A percentile compares a stretch with the other conserved stretches of the same genome.
Conservation (phyloP, 2,113 vertebrate genomes). For the Clarias macrocephalus region DNA sequence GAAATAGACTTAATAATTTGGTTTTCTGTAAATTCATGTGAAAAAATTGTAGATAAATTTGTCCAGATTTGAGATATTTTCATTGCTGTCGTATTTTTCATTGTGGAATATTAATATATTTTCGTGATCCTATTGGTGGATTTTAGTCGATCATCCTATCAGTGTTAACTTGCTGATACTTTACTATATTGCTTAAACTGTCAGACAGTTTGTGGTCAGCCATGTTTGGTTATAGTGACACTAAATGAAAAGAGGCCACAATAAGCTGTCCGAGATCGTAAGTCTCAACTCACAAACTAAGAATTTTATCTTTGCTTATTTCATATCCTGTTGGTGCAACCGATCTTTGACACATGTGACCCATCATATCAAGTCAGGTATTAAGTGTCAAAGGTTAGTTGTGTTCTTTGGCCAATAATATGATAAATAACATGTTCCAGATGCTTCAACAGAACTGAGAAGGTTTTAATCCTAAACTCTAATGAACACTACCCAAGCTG, state of each 20-base stretch:
- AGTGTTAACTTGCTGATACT: neutral
- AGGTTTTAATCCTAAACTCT: too few relatives aligned
- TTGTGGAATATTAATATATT: too few relatives aligned
- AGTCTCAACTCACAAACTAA: neutral
- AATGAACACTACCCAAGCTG: too few relatives aligned
- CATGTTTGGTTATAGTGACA: neutral
- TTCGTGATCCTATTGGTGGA: neutral
- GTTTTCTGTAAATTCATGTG: too few relatives aligned
- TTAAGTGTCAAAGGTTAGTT: too few relatives aligned
- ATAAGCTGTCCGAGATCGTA: neutral
- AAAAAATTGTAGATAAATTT: too few relatives aligned
- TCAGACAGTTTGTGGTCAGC: neutral
- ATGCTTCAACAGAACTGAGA: too few relatives aligned
- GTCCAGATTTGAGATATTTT: too few relatives aligned
- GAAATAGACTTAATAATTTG: too few relatives aligned
- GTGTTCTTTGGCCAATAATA: too few relatives aligned
- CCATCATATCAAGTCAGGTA: neutral
- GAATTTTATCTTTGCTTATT: neutral
- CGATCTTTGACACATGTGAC: neutral
- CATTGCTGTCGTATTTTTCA: too few relatives aligned
- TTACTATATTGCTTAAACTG: neutral
- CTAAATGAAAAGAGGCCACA: neutral
- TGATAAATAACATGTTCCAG: too few relatives aligned
- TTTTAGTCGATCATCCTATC: neutral
- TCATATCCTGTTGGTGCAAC: neutral